These are phyloP conservation scores for Hypotaenidia okinawae DNA, from an alignment of 2,797 vertebrate species.

Conservation along the genomic window DNA sequence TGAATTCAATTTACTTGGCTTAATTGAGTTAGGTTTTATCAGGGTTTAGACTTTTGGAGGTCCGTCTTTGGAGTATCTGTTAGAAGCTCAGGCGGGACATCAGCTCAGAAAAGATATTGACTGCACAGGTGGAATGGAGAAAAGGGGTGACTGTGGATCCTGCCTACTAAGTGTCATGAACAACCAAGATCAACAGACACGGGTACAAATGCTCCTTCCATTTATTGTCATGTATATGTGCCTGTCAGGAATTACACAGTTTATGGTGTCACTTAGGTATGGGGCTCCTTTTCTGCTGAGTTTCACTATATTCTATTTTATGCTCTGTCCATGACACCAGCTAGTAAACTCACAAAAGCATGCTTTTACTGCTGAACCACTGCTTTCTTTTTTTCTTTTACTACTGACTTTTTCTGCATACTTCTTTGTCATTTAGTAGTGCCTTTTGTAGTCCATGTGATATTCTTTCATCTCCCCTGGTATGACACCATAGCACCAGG, in stretches of 20 bases:
- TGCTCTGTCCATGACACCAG: neutral
- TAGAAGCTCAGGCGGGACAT: neutral
- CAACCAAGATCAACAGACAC: neutral
- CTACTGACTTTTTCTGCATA: neutral
- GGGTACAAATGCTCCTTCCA: neutral
- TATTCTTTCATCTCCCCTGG: neutral
- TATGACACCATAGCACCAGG: neutral
- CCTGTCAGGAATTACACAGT: neutral
- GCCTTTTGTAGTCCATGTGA: neutral
- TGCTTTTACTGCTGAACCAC: neutral
- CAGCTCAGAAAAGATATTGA: neutral
- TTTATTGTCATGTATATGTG: neutral
- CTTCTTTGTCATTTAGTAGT: neutral
- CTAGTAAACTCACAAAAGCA: neutral
- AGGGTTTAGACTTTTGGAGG: neutral
- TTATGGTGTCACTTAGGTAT: neutral
- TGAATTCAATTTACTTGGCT: neutral
- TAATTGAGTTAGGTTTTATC: neutral
- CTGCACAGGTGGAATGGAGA: neutral
- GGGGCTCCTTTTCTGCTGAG: neutral
- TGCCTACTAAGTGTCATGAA: neutral
- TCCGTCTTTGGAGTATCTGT: neutral
- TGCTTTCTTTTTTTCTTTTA: neutral
- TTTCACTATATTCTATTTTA: neutral
- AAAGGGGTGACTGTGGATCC: neutral